Conservation (phyloP, 2,797 vertebrate species). For the Pogonophryne albipinna region DNA sequence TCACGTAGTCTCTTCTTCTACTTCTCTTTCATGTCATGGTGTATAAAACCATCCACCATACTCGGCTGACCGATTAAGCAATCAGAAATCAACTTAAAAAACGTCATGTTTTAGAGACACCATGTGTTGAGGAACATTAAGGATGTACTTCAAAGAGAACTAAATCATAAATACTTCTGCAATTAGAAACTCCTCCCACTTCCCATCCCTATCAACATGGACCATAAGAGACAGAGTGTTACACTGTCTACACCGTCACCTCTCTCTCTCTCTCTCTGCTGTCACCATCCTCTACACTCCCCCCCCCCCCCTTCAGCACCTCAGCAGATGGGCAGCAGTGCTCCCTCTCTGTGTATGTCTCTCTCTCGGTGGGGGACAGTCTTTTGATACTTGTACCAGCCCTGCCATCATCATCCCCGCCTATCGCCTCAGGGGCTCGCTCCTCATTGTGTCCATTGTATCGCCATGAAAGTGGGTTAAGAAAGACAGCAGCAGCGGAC, state of each 20-base stretch:
- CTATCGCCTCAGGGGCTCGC: constrained; percentile 71
- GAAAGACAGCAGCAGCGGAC: constrained; percentile 65
- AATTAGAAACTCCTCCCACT: neutral
- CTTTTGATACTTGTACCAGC: constrained; percentile 82
- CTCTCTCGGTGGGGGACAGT: constrained; percentile 66
- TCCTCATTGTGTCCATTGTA: constrained; percentile 82
- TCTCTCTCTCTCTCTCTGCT: constrained; percentile 38
- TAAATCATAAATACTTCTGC: no score
- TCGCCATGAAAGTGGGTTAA: constrained; percentile 78
- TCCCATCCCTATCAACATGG: neutral
- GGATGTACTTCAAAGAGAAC: neutral
- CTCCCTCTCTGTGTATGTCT: constrained; percentile 35
- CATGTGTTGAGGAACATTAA: neutral
- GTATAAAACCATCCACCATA: neutral
- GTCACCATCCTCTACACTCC: constrained; percentile 28
- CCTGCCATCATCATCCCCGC: constrained; percentile 64
- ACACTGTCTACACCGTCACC: constrained; percentile 11
- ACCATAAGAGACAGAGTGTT: neutral
- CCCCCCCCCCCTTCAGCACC: constrained; percentile 51
- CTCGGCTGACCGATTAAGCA: neutral
- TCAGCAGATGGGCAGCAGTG: constrained; percentile 83
- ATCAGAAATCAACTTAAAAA: neutral
- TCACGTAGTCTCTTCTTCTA: no score
- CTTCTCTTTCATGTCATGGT: no score
- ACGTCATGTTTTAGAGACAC: neutral